phyloP scores from a whole-genome alignment of 2,888 invertebrate genomes.

The Cistogaster globosa region DNA sequence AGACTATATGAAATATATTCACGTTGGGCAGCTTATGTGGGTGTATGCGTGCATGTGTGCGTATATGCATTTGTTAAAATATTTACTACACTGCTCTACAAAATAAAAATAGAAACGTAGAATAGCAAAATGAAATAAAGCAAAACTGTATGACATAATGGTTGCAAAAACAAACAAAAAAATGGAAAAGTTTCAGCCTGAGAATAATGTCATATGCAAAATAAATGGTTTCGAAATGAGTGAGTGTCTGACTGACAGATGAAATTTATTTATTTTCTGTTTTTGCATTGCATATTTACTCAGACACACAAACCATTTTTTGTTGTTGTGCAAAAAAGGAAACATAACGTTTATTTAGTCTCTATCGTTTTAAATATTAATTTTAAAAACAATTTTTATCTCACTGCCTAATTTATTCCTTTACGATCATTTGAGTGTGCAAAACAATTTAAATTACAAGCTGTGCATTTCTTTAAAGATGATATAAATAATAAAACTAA shows the following conservation, averaged over 20 bases:
- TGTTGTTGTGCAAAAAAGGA: background rate
- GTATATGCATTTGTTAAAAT: conserved; percentile 26
- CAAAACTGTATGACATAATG: conserved; percentile 25
- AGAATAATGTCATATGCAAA: conserved; percentile 75
- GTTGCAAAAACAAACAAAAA: background rate
- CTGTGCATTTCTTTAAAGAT: background rate
- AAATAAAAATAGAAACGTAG: conserved; percentile 28
- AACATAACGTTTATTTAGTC: conserved; percentile 44
- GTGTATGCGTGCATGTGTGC: background rate
- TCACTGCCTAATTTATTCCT: conserved; percentile 39
- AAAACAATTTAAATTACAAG: background rate
- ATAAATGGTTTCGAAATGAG: conserved; percentile 79
- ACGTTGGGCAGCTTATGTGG: background rate
- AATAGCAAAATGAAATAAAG: conserved; percentile 25
- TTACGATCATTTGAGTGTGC: background rate
- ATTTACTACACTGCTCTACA: conserved; percentile 49
- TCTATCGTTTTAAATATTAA: conserved; percentile 49
- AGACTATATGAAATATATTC: background rate
- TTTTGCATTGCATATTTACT: conserved; percentile 35
- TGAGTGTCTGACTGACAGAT: conserved; percentile 75
- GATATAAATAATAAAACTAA: too few species aligned
- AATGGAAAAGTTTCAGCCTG: conserved; percentile 48
- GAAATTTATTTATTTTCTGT: conserved; percentile 72
- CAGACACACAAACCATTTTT: conserved; percentile 25
- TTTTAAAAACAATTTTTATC: conserved; percentile 32